Base-by-base conservation (phyloP, 2,113 vertebrate species). In the Puntigrus tetrazona region DNA sequence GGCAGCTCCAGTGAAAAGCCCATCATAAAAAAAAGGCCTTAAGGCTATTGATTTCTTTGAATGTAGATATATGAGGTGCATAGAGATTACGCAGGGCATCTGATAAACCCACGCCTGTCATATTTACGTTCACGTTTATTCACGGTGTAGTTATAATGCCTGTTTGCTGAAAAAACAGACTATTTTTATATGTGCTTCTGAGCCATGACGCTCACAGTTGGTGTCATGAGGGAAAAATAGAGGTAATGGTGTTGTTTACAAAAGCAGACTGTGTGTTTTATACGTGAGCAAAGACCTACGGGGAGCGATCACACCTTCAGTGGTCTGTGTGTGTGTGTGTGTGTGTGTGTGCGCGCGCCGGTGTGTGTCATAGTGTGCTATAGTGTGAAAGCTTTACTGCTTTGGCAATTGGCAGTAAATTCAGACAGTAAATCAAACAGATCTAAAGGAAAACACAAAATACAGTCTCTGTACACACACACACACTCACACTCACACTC, bases 181-280 rank as follows among this genome's bases (percentile, higher is more conserved):
- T 72, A 16, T 27, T 14, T 73, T 7, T 72, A 3, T 67, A 3
- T 75, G 45, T 31, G 27, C 47, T 74, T 47, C 22, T 50, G 43
- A 75, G 43, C 7, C 16, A 27, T 31, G 27, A n/a, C 52, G n/a
- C 22, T 4, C 41, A 69, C 31, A 10, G 65, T 22, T 16, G 38
- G 69, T 14, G 38, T 7, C 69, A 72, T 14, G 38, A 16, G 41
- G 16, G 72, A 29, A 27, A 47, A 31, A 75, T 61, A 34, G 22
- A 78, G 34, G 22, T 61, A 18, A 61, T 78, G 20, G 34, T 78
- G 55, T 38, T 78, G 20, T 78, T 78, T 41, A 78, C n/a, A 13
- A 47, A 45, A 75, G 16, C 14, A 75, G 27, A 31, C 3, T 16
- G 9, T 75, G 43, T 31, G 43, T 75, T 50, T 73, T 73, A 73